phyloP scores from a whole-genome alignment of 1,140 invertebrate genomes.

The Planococcus citri region DNA sequence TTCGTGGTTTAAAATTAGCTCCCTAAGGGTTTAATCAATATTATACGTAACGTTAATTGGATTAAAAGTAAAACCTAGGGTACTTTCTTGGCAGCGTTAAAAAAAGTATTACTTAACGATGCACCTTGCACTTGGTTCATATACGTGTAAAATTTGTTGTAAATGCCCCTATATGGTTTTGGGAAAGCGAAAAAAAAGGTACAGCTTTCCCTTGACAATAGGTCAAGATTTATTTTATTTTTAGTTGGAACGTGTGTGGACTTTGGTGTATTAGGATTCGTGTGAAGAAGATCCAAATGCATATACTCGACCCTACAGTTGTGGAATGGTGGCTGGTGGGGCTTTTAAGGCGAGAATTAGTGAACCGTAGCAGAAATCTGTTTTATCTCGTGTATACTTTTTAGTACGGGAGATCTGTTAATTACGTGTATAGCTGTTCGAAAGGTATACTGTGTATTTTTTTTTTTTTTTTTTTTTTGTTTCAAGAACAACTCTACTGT shows the following conservation, averaged over 20 bases:
- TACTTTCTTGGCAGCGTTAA: neutral
- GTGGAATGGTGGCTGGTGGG: neutral
- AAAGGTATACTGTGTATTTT: too few species aligned
- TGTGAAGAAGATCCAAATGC: neutral
- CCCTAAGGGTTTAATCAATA: neutral
- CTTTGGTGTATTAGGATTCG: too few species aligned
- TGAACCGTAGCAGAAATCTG: neutral
- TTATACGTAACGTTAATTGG: neutral
- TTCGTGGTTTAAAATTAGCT: neutral
- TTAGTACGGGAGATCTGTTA: too few species aligned
- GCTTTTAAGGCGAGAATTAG: constrained; percentile 1
- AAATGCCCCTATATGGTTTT: neutral
- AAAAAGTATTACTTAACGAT: neutral
- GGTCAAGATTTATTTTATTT: neutral
- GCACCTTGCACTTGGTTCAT: neutral
- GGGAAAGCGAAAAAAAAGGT: neutral
- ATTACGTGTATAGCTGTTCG: too few species aligned
- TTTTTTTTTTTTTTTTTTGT: too few species aligned
- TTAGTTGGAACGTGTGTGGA: neutral
- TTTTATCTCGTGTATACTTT: neutral
- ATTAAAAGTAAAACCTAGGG: neutral
- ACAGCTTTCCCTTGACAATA: constrained; percentile 2
- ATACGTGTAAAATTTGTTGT: neutral
- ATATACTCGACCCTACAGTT: too few species aligned
- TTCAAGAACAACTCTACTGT: too few species aligned